Evolutionary conservation across 2,888 invertebrate species (phyloP).

Genomic region (Lymantria monacha): DNA sequence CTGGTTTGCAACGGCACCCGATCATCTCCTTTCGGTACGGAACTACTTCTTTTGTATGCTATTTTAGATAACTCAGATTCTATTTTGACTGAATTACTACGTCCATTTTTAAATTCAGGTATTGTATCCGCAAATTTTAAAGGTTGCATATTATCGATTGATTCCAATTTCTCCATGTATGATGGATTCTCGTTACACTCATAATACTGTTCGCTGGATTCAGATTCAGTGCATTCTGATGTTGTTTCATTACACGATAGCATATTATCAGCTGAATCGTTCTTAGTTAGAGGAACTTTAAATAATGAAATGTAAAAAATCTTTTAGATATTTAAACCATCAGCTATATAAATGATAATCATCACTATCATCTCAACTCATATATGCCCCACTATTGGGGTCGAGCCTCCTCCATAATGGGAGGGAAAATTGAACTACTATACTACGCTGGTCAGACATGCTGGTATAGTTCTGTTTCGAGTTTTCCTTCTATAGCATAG

Average conservation of each 20-base stretch:
- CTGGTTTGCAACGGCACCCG: constrained; percentile 57
- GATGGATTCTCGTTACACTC: constrained; percentile 70
- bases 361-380: too few relatives aligned
- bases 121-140: constrained; percentile 55
- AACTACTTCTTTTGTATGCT: constrained; percentile 70
- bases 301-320: constrained; percentile 11
- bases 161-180: constrained; percentile 60
- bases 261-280: constrained; percentile 77
- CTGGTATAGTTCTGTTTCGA: too few relatives aligned
- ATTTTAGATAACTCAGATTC: constrained; percentile 68
- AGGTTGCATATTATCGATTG: constrained; percentile 53
- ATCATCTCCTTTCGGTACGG: constrained; percentile 71
- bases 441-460: too few relatives aligned
- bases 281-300: constrained; percentile 71
- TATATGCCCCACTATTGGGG: too few relatives aligned
- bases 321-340: neutral
- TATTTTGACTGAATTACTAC: constrained; percentile 58
- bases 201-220: constrained; percentile 77
- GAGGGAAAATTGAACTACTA: too few relatives aligned
- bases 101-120: constrained; percentile 49
- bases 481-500: too few relatives aligned
- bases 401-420: too few relatives aligned
- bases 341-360: too few relatives aligned
- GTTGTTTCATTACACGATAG: constrained; percentile 76
- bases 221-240: constrained; percentile 78